Percentiles rank a stretch among this genome's conserved stretches.
phyloP scores from a whole-genome alignment of 2,888 invertebrate species.

The Adelognathus sp. region DNA sequence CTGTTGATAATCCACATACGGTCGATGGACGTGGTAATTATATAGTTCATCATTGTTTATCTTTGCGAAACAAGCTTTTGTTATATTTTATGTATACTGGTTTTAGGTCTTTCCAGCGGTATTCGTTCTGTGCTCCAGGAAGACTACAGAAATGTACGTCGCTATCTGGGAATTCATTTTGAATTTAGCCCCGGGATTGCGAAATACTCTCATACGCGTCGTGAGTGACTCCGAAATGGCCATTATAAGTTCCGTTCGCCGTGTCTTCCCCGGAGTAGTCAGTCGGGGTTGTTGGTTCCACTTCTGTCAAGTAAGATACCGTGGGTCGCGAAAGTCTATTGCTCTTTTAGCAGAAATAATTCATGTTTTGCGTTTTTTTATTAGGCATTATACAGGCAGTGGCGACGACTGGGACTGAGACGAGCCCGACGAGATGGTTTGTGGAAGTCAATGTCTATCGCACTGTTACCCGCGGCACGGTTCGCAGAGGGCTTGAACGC shows the following conservation, averaged over 20 bases:
- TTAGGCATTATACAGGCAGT: neutral
- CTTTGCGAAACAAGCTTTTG: neutral
- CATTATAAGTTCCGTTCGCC: neutral
- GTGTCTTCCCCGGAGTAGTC: neutral
- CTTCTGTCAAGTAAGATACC: neutral
- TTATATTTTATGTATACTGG: neutral
- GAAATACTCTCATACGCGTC: neutral
- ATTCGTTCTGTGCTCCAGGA: neutral
- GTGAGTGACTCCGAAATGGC: constrained; percentile 18
- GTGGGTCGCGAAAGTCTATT: no score
- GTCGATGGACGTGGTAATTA: neutral
- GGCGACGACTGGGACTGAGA: neutral
- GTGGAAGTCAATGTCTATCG: neutral
- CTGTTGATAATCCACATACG: neutral
- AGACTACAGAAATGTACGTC: constrained; percentile 9
- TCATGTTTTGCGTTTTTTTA: neutral
- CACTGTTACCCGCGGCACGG: neutral
- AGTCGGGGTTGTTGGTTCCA: constrained; percentile 32
- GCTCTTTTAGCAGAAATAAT: no score
- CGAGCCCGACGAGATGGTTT: neutral
- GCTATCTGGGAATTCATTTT: constrained; percentile 10
- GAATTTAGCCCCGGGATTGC: neutral
- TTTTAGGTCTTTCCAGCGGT: neutral
- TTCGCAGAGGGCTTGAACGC: neutral
- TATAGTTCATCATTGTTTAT: neutral